Percentiles rank a stretch among this genome's conserved stretches.
phyloP scores from a whole-genome alignment of 2,797 vertebrate species.

The Poeciliopsis infans region DNA sequence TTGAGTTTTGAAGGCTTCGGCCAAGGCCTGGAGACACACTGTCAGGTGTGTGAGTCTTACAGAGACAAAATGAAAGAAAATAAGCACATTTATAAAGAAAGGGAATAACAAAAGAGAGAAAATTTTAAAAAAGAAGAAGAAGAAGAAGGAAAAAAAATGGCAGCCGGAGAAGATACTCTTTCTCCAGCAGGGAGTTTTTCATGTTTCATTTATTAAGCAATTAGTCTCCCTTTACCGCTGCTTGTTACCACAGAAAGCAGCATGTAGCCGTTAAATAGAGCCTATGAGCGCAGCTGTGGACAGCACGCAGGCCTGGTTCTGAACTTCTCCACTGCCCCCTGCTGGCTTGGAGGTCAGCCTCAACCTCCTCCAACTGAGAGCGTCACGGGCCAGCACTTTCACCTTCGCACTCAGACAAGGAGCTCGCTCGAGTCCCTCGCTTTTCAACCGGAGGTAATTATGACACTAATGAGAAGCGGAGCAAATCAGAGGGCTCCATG shows the following conservation, averaged over 20 bases:
- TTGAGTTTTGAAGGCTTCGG: slow-evolving; percentile 60
- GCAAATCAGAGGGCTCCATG: slow-evolving; percentile 70
- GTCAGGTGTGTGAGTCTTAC: slow-evolving; percentile 60
- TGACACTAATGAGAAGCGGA: slow-evolving; percentile 75
- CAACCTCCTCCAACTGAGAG: slow-evolving; percentile 44
- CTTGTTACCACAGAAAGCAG: slow-evolving; percentile 76
- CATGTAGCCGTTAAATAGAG: slow-evolving; percentile 62
- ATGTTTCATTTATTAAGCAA: slow-evolving; percentile 77
- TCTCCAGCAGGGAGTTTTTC: slow-evolving; percentile 47
- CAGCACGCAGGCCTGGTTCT: slow-evolving; percentile 38
- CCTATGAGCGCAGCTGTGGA: slow-evolving; percentile 40
- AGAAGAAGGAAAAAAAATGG: slow-evolving; percentile 31
- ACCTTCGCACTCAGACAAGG: slow-evolving; percentile 50
- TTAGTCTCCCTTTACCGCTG: slow-evolving; percentile 61
- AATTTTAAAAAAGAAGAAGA: slow-evolving; percentile 2
- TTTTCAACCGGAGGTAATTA: slow-evolving; percentile 70
- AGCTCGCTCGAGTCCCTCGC: slow-evolving; percentile 30
- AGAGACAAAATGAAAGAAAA: slow-evolving; percentile 16
- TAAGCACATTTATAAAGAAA: slow-evolving; percentile 1
- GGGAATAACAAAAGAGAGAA: slow-evolving; percentile 29
- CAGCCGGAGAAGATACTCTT: slow-evolving; percentile 26
- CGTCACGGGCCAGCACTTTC: slow-evolving; percentile 44
- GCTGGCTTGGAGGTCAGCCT: slow-evolving; percentile 65
- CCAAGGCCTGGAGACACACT: slow-evolving; percentile 59
- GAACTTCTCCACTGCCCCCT: slow-evolving; percentile 62